Evolutionary conservation across 2,797 vertebrate species (phyloP).

Genomic region (Pyrocephalus nanus): DNA sequence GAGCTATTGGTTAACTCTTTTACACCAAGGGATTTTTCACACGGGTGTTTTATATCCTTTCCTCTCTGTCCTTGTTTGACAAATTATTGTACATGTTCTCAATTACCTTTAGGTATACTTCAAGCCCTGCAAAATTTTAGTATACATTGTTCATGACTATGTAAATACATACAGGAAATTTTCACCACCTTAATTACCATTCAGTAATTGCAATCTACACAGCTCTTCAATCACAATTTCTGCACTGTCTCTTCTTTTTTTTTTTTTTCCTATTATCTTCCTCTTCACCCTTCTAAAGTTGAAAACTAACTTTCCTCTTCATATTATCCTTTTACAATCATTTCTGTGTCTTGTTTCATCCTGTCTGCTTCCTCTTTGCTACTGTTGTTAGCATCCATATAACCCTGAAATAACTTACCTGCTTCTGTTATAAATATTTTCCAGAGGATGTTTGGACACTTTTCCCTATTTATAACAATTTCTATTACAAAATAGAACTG

Average conservation of each 20-base stretch:
- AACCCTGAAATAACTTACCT: not conserved
- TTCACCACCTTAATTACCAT: not conserved
- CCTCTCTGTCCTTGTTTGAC: not conserved
- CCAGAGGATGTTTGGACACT: not conserved
- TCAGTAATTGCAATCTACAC: not conserved
- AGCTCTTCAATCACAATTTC: conserved; percentile 10
- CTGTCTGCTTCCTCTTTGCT: not conserved
- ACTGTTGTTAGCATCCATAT: not conserved
- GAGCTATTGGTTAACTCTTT: not conserved
- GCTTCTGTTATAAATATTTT: not conserved
- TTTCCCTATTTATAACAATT: not conserved
- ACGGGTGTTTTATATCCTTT: not conserved
- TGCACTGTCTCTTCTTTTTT: not conserved
- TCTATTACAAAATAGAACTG: not conserved
- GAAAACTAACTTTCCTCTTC: not conserved
- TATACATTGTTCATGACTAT: not conserved
- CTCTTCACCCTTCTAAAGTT: not conserved
- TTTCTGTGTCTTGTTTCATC: not conserved
- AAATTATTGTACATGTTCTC: not conserved
- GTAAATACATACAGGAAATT: not conserved
- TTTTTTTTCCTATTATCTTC: not conserved
- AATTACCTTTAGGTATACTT: not conserved
- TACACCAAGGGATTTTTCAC: not conserved
- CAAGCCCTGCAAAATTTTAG: not conserved
- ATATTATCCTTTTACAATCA: not conserved